These are phyloP conservation scores for Nowickia ferox DNA, from an alignment of 2,888 invertebrate species.

Conservation along the genomic window DNA sequence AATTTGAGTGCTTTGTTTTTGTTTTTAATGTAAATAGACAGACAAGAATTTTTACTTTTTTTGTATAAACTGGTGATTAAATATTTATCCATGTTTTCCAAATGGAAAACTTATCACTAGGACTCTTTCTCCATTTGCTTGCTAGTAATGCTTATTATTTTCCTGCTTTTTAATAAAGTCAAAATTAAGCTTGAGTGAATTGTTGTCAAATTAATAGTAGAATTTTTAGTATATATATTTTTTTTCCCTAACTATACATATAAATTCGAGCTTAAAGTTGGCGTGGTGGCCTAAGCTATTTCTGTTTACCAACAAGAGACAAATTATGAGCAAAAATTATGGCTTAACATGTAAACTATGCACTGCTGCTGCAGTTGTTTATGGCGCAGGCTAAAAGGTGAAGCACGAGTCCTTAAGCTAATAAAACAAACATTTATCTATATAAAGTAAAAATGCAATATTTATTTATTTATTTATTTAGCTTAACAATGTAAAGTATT, in stretches of 20 bases:
- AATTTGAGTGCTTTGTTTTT: too few species aligned
- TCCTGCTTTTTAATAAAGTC: constrained; percentile 19
- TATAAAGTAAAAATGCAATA: background rate
- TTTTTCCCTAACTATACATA: background rate
- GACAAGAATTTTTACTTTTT: too few species aligned
- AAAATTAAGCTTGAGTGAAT: constrained; percentile 64
- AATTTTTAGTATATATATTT: constrained; percentile 36
- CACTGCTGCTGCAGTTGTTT: constrained; percentile 40
- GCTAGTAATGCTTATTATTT: constrained; percentile 24
- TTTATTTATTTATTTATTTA: background rate
- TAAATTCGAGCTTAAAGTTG: background rate
- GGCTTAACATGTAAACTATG: constrained; percentile 60
- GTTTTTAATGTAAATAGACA: too few species aligned
- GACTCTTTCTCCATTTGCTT: constrained; percentile 17
- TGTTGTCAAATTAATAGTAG: constrained; percentile 69
- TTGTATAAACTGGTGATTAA: too few species aligned
- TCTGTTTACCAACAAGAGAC: constrained; percentile 31
- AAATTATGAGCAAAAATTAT: constrained; percentile 67
- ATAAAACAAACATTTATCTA: constrained; percentile 13
- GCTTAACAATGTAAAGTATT: background rate
- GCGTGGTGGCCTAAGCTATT: constrained; percentile 28
- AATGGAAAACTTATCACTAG: background rate
- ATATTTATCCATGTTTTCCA: background rate
- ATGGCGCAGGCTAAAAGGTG: constrained; percentile 62
- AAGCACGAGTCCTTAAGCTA: constrained; percentile 62